Conservation (phyloP, 53 echinoderm and acorn worm genomes). For the Zoroaster sp. region DNA sequence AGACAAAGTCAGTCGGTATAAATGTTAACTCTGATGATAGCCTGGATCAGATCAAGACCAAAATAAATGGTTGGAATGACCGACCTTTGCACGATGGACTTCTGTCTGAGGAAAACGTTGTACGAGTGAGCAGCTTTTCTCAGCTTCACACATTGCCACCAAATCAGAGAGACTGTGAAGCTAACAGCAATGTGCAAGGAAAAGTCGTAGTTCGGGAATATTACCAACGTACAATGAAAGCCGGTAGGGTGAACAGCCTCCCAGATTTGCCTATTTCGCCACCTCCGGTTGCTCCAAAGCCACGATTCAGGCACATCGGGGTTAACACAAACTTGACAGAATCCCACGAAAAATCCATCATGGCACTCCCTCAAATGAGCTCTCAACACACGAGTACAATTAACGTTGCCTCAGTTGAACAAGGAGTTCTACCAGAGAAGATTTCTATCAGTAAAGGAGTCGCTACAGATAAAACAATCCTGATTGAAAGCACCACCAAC, state of each 20-base stretch:
- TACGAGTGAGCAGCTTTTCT: neutral
- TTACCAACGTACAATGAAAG: constrained; percentile 42
- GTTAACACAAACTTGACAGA: constrained; percentile 46
- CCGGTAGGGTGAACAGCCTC: constrained; percentile 27
- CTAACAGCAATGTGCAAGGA: neutral
- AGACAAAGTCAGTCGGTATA: constrained; percentile 73
- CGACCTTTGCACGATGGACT: neutral
- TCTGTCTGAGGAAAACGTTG: neutral
- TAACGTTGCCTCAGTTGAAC: constrained; percentile 8
- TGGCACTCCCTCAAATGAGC: constrained; percentile 40
- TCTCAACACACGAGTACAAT: constrained; percentile 27
- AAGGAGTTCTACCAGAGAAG: constrained; percentile 12
- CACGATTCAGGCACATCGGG: neutral
- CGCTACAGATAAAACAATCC: neutral
- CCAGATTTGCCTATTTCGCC: constrained; percentile 23
- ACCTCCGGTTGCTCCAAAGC: constrained; percentile 24
- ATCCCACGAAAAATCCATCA: constrained; percentile 7
- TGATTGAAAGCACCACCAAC: constrained; percentile 24
- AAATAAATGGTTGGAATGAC: constrained; percentile 4
- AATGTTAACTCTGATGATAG: constrained; percentile 49
- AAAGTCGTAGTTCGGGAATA: constrained; percentile 38
- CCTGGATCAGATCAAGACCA: neutral
- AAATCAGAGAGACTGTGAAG: neutral
- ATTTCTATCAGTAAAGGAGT: neutral
- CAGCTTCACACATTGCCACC: constrained; percentile 7